A percentile compares a stretch with the other conserved stretches of the same genome.
These are phyloP conservation scores for Cryptus viduatorius DNA, from an alignment of 2,888 invertebrate species.

Conservation along the genomic window DNA sequence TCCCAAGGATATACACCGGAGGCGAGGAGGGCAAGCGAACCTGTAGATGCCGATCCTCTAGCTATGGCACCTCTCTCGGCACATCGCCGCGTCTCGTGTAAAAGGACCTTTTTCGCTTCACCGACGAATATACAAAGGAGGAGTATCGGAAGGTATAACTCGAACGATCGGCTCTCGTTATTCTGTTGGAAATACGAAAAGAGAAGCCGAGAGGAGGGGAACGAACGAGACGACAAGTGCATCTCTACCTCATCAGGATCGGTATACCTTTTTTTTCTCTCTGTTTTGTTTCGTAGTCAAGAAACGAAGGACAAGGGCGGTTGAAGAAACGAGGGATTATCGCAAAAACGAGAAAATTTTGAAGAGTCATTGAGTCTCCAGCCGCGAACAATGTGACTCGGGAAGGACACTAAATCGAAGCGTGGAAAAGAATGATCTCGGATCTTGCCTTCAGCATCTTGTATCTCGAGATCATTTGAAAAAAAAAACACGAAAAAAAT, in stretches of 20 bases:
- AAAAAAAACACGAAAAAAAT: neutral
- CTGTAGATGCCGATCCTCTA: constrained; percentile 39
- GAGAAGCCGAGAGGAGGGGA: neutral
- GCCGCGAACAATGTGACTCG: constrained; percentile 43
- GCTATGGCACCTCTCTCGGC: constrained; percentile 55
- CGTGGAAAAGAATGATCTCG: constrained; percentile 8
- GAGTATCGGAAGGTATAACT: constrained; percentile 55
- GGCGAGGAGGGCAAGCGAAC: constrained; percentile 35
- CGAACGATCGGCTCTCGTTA: constrained; percentile 46
- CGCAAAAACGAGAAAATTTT: constrained; percentile 56
- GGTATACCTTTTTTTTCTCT: constrained; percentile 29
- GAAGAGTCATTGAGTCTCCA: constrained; percentile 46
- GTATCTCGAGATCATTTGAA: constrained; percentile 22
- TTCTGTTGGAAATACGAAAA: constrained; percentile 54
- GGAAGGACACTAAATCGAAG: neutral
- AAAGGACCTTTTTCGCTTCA: constrained; percentile 65
- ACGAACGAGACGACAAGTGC: constrained; percentile 44
- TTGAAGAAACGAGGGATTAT: constrained; percentile 32
- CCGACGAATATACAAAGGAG: constrained; percentile 64
- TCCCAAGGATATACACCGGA: constrained; percentile 62
- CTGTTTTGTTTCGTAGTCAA: constrained; percentile 25
- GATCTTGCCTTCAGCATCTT: neutral
- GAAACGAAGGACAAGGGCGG: constrained; percentile 26
- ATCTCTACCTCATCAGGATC: constrained; percentile 8
- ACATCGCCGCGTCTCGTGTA: constrained; percentile 52